Evolutionary conservation across 2,888 invertebrate species (phyloP).

Genomic region (Mystacides longicornis): DNA sequence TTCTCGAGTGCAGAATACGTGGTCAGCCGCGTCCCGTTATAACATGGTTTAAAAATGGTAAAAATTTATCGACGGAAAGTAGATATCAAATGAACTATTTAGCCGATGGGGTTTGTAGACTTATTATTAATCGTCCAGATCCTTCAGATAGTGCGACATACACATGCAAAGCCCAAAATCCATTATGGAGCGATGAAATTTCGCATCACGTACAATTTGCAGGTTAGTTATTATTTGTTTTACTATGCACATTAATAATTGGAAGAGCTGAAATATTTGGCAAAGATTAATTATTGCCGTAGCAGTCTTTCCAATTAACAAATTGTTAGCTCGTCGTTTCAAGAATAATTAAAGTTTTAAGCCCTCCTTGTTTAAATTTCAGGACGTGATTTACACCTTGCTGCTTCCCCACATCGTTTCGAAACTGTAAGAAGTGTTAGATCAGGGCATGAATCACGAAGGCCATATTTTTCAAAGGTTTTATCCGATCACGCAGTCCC

Average conservation of each 20-base stretch:
- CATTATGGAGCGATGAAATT: constrained; percentile 65
- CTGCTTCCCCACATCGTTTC: constrained; percentile 21
- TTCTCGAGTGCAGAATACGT: constrained; percentile 71
- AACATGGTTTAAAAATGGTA: constrained; percentile 69
- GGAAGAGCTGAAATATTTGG: too few relatives aligned
- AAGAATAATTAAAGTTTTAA: too few relatives aligned
- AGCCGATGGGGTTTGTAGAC: constrained; percentile 66
- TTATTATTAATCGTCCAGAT: constrained; percentile 59
- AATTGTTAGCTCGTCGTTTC: too few relatives aligned
- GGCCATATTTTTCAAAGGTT: constrained; percentile 62
- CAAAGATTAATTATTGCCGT: too few relatives aligned
- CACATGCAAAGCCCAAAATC: constrained; percentile 68
- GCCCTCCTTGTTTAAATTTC: background rate
- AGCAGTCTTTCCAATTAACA: too few relatives aligned
- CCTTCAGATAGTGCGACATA: constrained; percentile 66
- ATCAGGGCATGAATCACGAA: constrained; percentile 27
- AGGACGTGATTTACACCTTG: constrained; percentile 24
- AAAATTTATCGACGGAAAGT: constrained; percentile 45
- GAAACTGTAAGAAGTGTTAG: constrained; percentile 19
- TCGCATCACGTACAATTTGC: constrained; percentile 63
- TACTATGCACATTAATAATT: too few relatives aligned
- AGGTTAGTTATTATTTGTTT: too few relatives aligned
- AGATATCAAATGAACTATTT: constrained; percentile 60
- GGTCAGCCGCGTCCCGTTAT: constrained; percentile 67
- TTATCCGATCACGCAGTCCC: constrained; percentile 66